Evolutionary conservation across 1,140 invertebrate species (phyloP).

Genomic region (Drosophila kanapiae): DNA sequence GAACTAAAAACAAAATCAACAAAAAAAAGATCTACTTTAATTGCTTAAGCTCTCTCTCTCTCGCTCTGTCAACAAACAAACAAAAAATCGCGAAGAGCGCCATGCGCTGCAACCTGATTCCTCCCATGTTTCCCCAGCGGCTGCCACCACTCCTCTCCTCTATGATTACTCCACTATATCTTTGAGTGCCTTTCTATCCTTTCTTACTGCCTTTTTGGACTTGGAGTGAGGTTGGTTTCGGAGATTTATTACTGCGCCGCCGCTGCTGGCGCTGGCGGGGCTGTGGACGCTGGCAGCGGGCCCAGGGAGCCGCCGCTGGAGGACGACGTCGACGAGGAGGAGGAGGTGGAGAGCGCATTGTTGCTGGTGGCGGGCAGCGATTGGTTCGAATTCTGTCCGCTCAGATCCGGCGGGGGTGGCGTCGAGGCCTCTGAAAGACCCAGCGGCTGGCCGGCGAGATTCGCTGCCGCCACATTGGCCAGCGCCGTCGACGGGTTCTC

Average conservation of each 20-base stretch:
- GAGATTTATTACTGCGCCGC: conserved; percentile 68
- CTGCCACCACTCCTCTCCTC: conserved; percentile 6
- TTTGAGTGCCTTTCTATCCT: conserved; percentile 62
- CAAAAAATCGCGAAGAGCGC: conserved; percentile 38
- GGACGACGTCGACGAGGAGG: conserved; percentile 77
- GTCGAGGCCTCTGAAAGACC: conserved; percentile 50
- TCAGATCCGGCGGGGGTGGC: conserved; percentile 77
- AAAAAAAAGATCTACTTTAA: conserved; percentile 51
- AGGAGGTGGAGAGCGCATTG: conserved; percentile 78
- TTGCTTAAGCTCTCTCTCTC: conserved; percentile 18
- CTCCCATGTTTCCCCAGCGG: conserved; percentile 19
- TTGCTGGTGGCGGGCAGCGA: conserved; percentile 71
- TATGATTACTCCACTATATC: conserved; percentile 34
- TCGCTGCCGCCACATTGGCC: conserved; percentile 80
- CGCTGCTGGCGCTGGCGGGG: conserved; percentile 60
- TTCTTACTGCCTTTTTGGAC: conserved; percentile 35
- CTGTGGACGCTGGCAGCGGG: conserved; percentile 56
- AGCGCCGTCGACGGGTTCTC: conserved; percentile 84
- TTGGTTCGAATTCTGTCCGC: conserved; percentile 78
- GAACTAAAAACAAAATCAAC: conserved; percentile 58
- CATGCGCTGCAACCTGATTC: conserved; percentile 36
- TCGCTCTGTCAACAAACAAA: conserved; percentile 19
- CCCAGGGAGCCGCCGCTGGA: conserved; percentile 74
- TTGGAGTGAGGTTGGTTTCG: conserved; percentile 4
- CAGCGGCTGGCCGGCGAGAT: conserved; percentile 54